Evolutionary conservation across 2,113 vertebrate genomes (phyloP).

Genomic region (Mesoclemmys tuberculata): DNA sequence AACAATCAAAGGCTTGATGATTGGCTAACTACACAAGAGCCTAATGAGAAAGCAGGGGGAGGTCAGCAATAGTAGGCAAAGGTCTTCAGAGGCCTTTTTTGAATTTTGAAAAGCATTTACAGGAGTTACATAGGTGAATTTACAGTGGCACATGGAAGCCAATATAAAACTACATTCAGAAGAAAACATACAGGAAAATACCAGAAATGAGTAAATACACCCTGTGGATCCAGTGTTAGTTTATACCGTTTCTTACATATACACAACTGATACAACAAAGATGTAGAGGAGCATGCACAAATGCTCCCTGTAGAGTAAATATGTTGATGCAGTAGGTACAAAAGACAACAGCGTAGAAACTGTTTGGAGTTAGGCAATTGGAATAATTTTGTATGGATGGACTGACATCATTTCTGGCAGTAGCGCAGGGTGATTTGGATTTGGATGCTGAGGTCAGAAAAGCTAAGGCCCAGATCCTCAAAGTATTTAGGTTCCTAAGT

Average conservation of each 20-base stretch:
- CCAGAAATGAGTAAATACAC: too few relatives aligned
- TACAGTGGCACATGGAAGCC: too few relatives aligned
- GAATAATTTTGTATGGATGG: neutral
- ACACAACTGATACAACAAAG: too few relatives aligned
- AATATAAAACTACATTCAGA: too few relatives aligned
- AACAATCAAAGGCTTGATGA: neutral
- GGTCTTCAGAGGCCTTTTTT: fast-evolving
- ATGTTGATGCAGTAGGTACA: too few relatives aligned
- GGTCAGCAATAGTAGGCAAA: neutral
- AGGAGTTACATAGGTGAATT: fast-evolving
- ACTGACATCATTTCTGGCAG: neutral
- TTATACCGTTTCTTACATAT: too few relatives aligned
- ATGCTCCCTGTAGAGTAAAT: too few relatives aligned
- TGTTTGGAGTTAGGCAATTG: neutral
- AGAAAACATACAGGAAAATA: too few relatives aligned
- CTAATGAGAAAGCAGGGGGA: neutral
- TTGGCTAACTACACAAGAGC: neutral
- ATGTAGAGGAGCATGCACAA: too few relatives aligned
- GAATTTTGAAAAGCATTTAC: neutral
- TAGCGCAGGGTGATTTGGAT: neutral
- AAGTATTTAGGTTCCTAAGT: neutral
- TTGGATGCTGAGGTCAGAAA: neutral
- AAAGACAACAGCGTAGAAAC: neutral
- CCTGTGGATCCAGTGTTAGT: too few relatives aligned
- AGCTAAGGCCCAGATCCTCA: neutral